phyloP scores from a whole-genome alignment of 92 coral and sea anemone genomes.

The Porites rus region DNA sequence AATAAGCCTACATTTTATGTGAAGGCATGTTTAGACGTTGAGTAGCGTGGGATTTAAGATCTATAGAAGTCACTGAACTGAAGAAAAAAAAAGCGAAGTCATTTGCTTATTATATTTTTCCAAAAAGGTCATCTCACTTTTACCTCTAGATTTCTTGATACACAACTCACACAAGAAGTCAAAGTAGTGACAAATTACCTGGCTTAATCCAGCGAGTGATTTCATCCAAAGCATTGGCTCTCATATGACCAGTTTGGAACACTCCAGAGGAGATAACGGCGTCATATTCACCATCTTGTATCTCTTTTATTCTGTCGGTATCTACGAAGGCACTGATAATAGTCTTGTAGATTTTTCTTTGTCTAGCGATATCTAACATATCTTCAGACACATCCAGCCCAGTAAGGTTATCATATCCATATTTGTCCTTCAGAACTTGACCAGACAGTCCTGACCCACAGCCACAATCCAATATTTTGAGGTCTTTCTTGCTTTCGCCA shows the following conservation, averaged over 20 bases:
- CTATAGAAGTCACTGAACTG: too few relatives aligned
- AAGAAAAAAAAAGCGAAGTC: too few relatives aligned
- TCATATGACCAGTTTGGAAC: background rate
- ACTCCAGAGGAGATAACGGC: background rate
- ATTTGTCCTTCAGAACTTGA: constrained; percentile 1
- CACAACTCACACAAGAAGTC: background rate
- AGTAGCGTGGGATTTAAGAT: too few relatives aligned
- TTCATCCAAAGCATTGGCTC: constrained; percentile 3
- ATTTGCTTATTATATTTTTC: too few relatives aligned
- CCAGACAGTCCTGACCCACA: constrained; percentile 20
- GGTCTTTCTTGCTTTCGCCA: constrained; percentile 4
- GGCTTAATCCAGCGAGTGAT: constrained; percentile 21
- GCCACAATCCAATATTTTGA: constrained; percentile 10
- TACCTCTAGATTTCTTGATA: background rate
- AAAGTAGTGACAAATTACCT: background rate
- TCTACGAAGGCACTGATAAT: background rate
- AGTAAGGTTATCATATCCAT: background rate
- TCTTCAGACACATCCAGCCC: constrained; percentile 24
- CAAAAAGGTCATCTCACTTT: too few relatives aligned
- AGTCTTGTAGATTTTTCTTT: constrained; percentile 2
- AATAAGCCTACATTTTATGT: too few relatives aligned
- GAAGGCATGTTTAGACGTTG: too few relatives aligned
- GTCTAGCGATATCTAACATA: constrained; percentile 2
- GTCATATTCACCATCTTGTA: background rate
- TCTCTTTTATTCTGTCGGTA: background rate